Evolutionary conservation across 2,113 vertebrate species (phyloP), one percentile per base, ranked within the genome.

Genomic region (Anguilla rostrata): DNA sequence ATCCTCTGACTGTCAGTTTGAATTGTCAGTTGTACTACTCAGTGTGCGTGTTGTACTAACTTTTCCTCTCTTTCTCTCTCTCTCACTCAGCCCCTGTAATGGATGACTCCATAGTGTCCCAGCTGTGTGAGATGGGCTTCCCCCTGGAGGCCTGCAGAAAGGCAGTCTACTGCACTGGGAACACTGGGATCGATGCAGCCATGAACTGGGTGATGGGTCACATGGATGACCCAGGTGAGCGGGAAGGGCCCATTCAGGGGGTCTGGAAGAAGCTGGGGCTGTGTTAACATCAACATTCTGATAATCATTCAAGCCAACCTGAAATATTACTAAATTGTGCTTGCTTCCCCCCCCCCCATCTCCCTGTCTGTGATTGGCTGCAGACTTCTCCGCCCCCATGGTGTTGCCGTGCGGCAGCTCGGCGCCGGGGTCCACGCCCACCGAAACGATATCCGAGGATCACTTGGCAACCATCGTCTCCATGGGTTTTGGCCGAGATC

Each of bases 131-230:
- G 92, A 99, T 99, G 98, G 98, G 98, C 83, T 99, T 99, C 90
- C 98, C 98, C 0, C 93, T 97, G 91, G 98, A 99, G 22, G 98
- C 98, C 83, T 99, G 98, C 93, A 97, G 97, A 90, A 99, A 99
- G 93, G 98, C 98, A 0, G 98, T 99, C 49, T 99, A 99, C 91
- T 99, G 98, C 92, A 99, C 98, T 0, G 98, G 98, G 60, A 99
- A 99, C 92, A 99, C 97, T 2, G 98, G 98, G 84, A 98, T 97
- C 0, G 98, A 99, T 88, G 96, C 97, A 0, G 98, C 98, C 92
- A 99, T 99, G 98, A 99, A 98, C 91, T 99, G 98, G 98, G 97
- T 98, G 91, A 99, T 99, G 98, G 95, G 97, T 0, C 98, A 99
- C 88, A 99, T 99, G 97, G 98, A 99, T 0, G 98, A 99, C 94